These are phyloP conservation scores for Dendrolimus punctatus DNA, from an alignment of 1,140 invertebrate species.

Conservation along the genomic window DNA sequence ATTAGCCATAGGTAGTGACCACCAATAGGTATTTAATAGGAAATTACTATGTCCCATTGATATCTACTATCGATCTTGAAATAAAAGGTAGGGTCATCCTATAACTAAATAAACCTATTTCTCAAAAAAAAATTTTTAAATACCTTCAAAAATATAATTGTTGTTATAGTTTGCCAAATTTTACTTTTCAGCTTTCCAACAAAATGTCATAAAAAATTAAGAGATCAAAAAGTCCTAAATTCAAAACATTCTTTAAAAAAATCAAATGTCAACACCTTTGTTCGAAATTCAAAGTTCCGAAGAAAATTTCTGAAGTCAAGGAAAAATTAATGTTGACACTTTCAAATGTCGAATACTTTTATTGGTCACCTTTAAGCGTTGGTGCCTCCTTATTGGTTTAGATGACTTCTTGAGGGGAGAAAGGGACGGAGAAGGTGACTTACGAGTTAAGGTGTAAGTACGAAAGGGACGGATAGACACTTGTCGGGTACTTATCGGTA, in stretches of 20 bases:
- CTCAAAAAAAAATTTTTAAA: no score
- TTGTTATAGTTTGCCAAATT: no score
- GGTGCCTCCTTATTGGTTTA: slow-evolving; percentile 52
- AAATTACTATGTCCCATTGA: no score
- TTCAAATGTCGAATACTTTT: slow-evolving; percentile 56
- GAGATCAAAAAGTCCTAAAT: background rate
- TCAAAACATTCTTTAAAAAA: no score
- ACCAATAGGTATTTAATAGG: no score
- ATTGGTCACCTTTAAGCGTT: slow-evolving; percentile 51
- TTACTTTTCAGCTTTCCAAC: background rate
- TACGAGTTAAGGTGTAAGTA: slow-evolving; percentile 18
- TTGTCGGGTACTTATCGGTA: slow-evolving; percentile 60
- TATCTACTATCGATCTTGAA: no score
- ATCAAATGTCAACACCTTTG: slow-evolving; percentile 6
- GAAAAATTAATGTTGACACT: slow-evolving; percentile 46
- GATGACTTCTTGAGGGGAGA: slow-evolving; percentile 50
- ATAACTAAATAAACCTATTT: no score
- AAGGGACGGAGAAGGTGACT: slow-evolving; percentile 35
- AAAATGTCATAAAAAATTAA: slow-evolving; percentile 5
- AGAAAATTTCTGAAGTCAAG: slow-evolving; percentile 35
- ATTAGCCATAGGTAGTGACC: no score
- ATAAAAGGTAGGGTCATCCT: no score
- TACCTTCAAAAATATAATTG: no score
- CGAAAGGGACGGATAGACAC: slow-evolving; percentile 58
- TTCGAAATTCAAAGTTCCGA: slow-evolving; percentile 25